phyloP scores from a whole-genome alignment of 2,113 vertebrate genomes.

The Euleptes europaea region DNA sequence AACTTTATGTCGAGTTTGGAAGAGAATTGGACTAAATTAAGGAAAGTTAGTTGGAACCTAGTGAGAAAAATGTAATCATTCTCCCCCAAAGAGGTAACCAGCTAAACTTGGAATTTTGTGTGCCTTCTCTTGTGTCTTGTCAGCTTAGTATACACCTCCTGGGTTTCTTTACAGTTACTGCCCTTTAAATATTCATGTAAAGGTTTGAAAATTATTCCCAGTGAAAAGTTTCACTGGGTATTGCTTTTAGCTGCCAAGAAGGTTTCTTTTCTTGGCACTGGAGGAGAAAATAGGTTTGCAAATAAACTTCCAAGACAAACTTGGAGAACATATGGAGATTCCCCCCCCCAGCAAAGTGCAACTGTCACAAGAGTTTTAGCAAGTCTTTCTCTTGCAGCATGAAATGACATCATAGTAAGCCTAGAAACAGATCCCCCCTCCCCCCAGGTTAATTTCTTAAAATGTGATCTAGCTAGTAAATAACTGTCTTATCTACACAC shows the following conservation, averaged over 20 bases:
- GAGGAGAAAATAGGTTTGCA: constrained; percentile 1
- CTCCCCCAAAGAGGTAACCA: not conserved
- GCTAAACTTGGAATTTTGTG: not conserved
- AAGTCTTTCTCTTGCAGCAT: constrained; percentile 3
- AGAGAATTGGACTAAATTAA: not conserved
- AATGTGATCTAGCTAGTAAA: not conserved
- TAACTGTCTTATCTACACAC: not conserved
- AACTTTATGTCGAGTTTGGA: not conserved
- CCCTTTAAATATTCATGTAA: not conserved
- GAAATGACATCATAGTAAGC: constrained; percentile 1
- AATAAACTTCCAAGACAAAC: constrained; percentile 25
- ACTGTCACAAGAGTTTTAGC: constrained; percentile 3
- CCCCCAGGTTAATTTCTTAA: not conserved
- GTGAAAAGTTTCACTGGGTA: not conserved
- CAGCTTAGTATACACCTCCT: not conserved
- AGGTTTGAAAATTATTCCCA: constrained; percentile 10
- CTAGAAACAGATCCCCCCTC: not conserved
- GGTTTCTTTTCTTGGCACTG: not conserved
- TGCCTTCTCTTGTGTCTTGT: not conserved
- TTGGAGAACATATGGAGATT: constrained; percentile 18
- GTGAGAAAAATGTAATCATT: not conserved
- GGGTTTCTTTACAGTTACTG: not conserved
- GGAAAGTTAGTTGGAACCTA: fast-evolving
- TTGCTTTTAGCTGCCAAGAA: constrained; percentile 4
- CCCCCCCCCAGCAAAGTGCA: too few relatives aligned